These are phyloP conservation scores for Mormyrops attenuatus DNA, from an alignment of 2,797 vertebrate genomes.

Conservation along the genomic window DNA sequence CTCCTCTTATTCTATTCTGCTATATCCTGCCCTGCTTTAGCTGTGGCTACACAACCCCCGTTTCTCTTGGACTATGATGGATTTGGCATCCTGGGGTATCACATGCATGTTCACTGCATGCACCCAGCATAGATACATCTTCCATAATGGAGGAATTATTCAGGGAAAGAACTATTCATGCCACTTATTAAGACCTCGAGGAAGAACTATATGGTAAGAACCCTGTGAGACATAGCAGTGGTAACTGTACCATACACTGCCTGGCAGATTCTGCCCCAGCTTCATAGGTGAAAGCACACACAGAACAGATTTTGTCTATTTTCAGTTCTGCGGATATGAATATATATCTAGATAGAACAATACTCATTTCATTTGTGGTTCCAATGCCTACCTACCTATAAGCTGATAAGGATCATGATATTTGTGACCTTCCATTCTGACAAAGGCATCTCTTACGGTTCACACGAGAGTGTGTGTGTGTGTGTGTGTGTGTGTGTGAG, in stretches of 20 bases:
- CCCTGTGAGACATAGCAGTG: not conserved
- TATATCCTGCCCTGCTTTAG: not conserved
- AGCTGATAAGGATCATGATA: not conserved
- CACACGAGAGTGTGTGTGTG: not conserved
- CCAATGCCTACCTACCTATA: not conserved
- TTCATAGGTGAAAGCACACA: not conserved
- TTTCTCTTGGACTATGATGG: not conserved
- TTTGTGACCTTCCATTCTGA: not conserved
- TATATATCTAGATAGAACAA: not conserved
- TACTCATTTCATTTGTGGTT: not conserved
- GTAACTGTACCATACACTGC: not conserved
- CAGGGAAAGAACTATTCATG: not conserved
- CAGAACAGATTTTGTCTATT: not conserved
- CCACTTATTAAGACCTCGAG: not conserved
- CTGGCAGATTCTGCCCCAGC: not conserved
- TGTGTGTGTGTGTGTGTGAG: too few relatives aligned
- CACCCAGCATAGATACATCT: not conserved
- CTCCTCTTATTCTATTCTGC: not conserved
- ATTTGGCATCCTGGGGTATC: not conserved
- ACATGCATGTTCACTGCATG: not conserved
- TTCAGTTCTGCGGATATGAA: not conserved
- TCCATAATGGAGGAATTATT: not conserved
- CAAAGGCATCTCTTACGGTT: not conserved
- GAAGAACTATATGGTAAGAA: not conserved
- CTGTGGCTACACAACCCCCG: not conserved